Conservation (phyloP, 2,888 invertebrate species). For the Stenchaetothrips biformis region DNA sequence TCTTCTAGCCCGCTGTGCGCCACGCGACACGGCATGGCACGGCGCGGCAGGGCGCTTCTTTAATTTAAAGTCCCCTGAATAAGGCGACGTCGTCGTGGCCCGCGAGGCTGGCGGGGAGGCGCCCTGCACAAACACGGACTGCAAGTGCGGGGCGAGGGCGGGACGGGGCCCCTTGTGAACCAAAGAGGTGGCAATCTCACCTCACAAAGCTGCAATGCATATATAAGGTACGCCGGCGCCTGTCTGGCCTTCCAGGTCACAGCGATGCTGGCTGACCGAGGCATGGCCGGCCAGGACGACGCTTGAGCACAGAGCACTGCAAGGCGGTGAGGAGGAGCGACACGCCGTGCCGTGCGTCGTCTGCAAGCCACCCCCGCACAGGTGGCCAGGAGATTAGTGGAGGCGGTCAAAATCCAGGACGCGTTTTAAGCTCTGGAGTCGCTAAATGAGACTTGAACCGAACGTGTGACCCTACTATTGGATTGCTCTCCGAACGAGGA, state of each 20-base stretch:
- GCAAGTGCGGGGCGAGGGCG: neutral
- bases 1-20: too few relatives aligned
- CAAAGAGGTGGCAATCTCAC: conserved; percentile 24
- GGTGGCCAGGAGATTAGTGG: too few relatives aligned
- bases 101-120: neutral
- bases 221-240: conserved; percentile 8
- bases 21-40: too few relatives aligned
- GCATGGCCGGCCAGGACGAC: too few relatives aligned
- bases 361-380: too few relatives aligned
- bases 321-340: conserved; percentile 6
- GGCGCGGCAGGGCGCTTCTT: neutral
- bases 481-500: too few relatives aligned
- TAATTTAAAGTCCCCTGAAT: neutral
- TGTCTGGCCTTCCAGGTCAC: neutral
- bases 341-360: neutral
- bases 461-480: too few relatives aligned
- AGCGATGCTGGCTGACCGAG: neutral
- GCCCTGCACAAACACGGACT: too few relatives aligned
- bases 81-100: neutral
- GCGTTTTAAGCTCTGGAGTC: too few relatives aligned
- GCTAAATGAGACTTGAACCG: too few relatives aligned
- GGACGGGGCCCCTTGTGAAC: neutral
- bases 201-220: conserved; percentile 21
- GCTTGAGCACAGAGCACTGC: too few relatives aligned
- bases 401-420: too few relatives aligned